phyloP scores from a whole-genome alignment of 1,140 invertebrate genomes.

The Heliothis subflexa region DNA sequence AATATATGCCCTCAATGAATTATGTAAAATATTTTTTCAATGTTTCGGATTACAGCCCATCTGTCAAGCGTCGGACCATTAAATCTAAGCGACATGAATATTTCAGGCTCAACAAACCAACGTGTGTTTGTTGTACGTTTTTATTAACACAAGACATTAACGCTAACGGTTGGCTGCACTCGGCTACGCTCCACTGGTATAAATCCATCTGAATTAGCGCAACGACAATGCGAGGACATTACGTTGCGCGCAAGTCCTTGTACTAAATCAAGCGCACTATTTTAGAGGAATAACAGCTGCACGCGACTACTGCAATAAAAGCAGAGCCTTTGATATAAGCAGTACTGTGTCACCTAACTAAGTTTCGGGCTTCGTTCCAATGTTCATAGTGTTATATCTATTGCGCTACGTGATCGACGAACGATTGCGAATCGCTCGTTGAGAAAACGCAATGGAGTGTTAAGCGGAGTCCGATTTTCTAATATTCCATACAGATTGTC shows the following conservation, averaged over 20 bases:
- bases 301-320: constrained; percentile 43
- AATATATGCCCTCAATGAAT: constrained; percentile 41
- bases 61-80: constrained; percentile 71
- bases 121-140: constrained; percentile 44
- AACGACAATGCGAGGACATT: constrained; percentile 57
- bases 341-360: constrained; percentile 7
- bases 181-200: constrained; percentile 54
- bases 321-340: constrained; percentile 26
- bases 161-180: constrained; percentile 55
- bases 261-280: constrained; percentile 60
- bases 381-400: constrained; percentile 23
- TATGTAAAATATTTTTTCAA: constrained; percentile 51
- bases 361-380: constrained; percentile 4
- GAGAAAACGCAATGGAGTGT: constrained; percentile 25
- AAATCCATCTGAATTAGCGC: constrained; percentile 67
- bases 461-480: constrained; percentile 27
- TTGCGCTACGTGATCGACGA: constrained; percentile 26
- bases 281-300: constrained; percentile 50
- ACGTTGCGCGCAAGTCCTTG: constrained; percentile 56
- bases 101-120: constrained; percentile 56
- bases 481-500: constrained; percentile 2
- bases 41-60: constrained; percentile 61
- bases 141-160: constrained; percentile 58
- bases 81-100: constrained; percentile 72
- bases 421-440: constrained; percentile 22